Evolutionary conservation across 92 coral and sea anemone genomes (phyloP).

Genomic region (Umimayanthus kanabou): DNA sequence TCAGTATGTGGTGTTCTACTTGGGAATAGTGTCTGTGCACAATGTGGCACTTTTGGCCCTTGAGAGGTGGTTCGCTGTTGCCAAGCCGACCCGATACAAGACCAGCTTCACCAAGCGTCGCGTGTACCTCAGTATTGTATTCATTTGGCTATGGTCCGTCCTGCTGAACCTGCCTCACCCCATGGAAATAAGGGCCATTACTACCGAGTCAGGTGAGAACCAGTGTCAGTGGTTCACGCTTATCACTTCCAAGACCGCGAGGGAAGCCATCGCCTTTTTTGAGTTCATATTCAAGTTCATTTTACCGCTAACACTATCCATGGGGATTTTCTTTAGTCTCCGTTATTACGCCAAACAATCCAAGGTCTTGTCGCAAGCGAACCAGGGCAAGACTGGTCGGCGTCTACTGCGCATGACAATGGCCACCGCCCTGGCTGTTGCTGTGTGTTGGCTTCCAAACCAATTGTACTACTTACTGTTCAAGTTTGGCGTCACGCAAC

Average conservation of each 20-base stretch:
- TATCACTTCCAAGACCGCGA: slow-evolving; percentile 4
- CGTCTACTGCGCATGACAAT: slow-evolving; percentile 88
- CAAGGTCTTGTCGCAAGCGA: slow-evolving; percentile 16
- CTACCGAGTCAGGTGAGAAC: neutral
- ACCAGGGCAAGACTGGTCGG: slow-evolving; percentile 31
- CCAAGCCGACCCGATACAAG: slow-evolving; percentile 68
- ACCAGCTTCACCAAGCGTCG: slow-evolving; percentile 55
- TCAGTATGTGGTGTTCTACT: slow-evolving; percentile 71
- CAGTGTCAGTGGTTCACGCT: slow-evolving; percentile 40
- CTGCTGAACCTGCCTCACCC: slow-evolving; percentile 37
- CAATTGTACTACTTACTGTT: slow-evolving; percentile 78
- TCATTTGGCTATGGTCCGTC: slow-evolving; percentile 43
- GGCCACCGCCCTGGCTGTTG: slow-evolving; percentile 70
- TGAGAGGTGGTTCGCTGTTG: slow-evolving; percentile 80
- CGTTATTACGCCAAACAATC: slow-evolving; percentile 27
- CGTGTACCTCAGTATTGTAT: slow-evolving; percentile 30
- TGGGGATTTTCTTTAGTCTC: slow-evolving; percentile 28
- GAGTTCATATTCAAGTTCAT: slow-evolving; percentile 40
- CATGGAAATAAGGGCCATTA: slow-evolving; percentile 32
- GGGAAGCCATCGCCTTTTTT: slow-evolving; percentile 42
- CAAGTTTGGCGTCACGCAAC: slow-evolving; percentile 60
- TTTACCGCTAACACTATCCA: slow-evolving; percentile 21
- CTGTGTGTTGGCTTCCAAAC: slow-evolving; percentile 88
- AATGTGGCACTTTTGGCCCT: slow-evolving; percentile 71
- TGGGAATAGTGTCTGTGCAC: slow-evolving; percentile 86